These are phyloP conservation scores for Periphyllus acericola DNA, from an alignment of 2,888 invertebrate genomes.

Conservation along the genomic window DNA sequence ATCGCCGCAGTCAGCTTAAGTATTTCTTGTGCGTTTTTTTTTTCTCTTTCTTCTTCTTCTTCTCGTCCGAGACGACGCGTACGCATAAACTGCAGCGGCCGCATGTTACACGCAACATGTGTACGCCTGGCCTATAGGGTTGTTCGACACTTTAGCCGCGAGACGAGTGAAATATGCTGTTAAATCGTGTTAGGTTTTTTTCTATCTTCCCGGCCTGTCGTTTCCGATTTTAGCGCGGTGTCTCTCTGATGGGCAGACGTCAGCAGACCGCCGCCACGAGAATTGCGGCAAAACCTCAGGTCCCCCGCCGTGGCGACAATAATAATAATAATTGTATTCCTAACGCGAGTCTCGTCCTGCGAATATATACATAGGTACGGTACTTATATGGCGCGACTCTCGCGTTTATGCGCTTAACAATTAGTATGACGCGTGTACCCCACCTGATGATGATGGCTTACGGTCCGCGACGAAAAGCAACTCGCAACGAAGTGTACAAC, in stretches of 20 bases:
- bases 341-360: not conserved
- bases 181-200: not conserved
- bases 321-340: conserved; percentile 1
- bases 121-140: not conserved
- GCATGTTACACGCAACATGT: too few species aligned
- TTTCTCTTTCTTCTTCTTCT: not conserved
- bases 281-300: not conserved
- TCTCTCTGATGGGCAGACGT: not conserved
- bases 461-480: too few species aligned
- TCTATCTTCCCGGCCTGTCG: not conserved
- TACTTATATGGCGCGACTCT: too few species aligned
- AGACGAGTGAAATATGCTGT: not conserved
- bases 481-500: too few species aligned
- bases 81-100: not conserved
- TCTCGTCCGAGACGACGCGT: not conserved
- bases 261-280: not conserved
- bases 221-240: not conserved
- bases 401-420: too few species aligned
- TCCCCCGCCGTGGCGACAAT: not conserved
- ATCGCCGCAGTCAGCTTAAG: not conserved
- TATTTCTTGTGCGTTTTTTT: not conserved
- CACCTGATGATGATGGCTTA: too few species aligned
- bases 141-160: not conserved
- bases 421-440: too few species aligned
- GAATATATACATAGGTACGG: too few species aligned